phyloP scores from a whole-genome alignment of 2,888 invertebrate species.

The Deroplatys truncata region DNA sequence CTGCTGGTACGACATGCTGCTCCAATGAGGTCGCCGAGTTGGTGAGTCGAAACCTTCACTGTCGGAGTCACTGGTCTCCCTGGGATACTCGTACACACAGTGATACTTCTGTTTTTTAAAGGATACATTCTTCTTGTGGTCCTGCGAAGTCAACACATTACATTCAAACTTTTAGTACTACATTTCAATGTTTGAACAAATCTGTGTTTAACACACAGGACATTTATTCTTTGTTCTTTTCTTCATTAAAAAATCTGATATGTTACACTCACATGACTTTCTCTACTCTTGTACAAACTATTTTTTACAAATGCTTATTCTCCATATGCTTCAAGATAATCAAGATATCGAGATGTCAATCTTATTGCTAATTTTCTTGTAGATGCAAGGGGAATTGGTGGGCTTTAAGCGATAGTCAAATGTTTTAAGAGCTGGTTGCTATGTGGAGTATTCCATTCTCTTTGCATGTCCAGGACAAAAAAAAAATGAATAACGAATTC shows the following conservation, averaged over 20 bases:
- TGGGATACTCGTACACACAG: constrained; percentile 79
- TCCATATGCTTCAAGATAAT: too few species aligned
- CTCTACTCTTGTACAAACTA: too few species aligned
- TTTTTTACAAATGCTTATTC: too few species aligned
- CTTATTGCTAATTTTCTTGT: too few species aligned
- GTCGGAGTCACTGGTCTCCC: constrained; percentile 53
- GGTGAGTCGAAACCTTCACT: constrained; percentile 19
- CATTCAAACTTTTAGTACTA: background rate
- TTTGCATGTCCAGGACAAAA: too few species aligned
- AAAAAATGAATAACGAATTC: too few species aligned
- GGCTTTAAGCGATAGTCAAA: too few species aligned
- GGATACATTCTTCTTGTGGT: constrained; percentile 63
- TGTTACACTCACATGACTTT: too few species aligned
- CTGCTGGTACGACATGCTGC: background rate
- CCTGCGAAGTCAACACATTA: constrained; percentile 18
- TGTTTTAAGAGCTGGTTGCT: too few species aligned
- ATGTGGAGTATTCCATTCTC: too few species aligned
- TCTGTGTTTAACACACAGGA: background rate
- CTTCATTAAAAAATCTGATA: background rate
- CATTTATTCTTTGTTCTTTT: background rate
- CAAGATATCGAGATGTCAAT: too few species aligned
- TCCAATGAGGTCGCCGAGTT: constrained; percentile 19
- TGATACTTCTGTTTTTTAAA: constrained; percentile 81
- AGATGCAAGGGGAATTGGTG: too few species aligned
- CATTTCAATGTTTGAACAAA: background rate